phyloP scores from a whole-genome alignment of 2,113 vertebrate species.

The Deroptyus accipitrinus region DNA sequence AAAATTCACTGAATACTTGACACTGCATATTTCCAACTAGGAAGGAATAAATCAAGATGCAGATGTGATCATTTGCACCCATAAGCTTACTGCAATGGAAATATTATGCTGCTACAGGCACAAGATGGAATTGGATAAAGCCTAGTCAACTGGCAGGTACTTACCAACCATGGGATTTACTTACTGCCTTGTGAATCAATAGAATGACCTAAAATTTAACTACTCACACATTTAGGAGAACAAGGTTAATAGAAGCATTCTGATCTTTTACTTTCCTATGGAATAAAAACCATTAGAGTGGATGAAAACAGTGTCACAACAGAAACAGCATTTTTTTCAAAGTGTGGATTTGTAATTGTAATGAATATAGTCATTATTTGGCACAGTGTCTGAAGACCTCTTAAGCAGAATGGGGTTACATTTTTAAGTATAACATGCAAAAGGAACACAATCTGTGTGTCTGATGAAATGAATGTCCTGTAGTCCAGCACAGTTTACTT shows the following conservation, averaged over 20 bases:
- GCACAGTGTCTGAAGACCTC: not conserved
- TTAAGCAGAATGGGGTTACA: not conserved
- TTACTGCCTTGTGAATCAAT: constrained; percentile 42
- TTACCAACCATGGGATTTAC: constrained; percentile 38
- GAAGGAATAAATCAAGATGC: constrained; percentile 67
- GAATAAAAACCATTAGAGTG: constrained; percentile 41
- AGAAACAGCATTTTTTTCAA: constrained; percentile 14
- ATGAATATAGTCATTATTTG: constrained; percentile 5
- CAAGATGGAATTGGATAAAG: constrained; percentile 33
- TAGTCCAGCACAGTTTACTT: not conserved
- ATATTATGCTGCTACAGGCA: constrained; percentile 44
- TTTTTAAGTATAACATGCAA: not conserved
- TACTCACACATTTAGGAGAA: constrained; percentile 42
- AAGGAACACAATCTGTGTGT: not conserved
- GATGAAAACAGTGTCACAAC: constrained; percentile 8
- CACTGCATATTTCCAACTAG: constrained; percentile 51
- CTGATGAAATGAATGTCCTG: not conserved
- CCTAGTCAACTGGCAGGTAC: constrained; percentile 36
- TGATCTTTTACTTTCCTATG: constrained; percentile 34
- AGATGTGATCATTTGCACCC: constrained; percentile 56
- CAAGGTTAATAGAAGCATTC: constrained; percentile 48
- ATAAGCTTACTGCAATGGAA: constrained; percentile 54
- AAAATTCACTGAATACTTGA: constrained; percentile 66
- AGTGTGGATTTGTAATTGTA: not conserved
- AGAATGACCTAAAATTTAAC: constrained; percentile 53